phyloP scores from a whole-genome alignment of 2,113 vertebrate genomes.

The Heterocephalus glaber region DNA sequence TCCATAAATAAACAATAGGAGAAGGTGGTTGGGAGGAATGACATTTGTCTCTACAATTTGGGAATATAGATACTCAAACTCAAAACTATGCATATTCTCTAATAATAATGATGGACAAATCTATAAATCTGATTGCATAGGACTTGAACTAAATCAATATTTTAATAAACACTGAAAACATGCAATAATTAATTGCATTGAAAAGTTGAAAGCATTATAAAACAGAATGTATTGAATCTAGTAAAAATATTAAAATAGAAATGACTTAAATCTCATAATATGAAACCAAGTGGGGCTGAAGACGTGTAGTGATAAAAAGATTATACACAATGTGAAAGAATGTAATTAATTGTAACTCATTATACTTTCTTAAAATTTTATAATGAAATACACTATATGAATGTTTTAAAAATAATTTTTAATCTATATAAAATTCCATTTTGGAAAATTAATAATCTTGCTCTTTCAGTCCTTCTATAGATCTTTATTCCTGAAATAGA shows the following conservation, averaged over 20 bases:
- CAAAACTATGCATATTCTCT: not conserved
- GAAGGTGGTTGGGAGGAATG: not conserved
- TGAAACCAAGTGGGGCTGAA: not conserved
- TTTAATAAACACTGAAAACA: not conserved
- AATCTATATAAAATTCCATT: not conserved
- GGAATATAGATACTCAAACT: not conserved
- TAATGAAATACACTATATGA: not conserved
- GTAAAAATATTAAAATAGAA: not conserved
- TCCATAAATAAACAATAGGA: not conserved
- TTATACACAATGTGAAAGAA: not conserved
- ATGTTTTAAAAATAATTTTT: not conserved
- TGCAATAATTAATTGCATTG: not conserved
- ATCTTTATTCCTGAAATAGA: not conserved
- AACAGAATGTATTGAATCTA: not conserved
- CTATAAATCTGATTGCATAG: not conserved
- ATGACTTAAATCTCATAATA: not conserved
- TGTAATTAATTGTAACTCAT: not conserved
- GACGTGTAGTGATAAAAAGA: not conserved
- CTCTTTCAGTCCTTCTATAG: not conserved
- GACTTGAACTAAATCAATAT: not conserved
- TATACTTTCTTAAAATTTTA: not conserved
- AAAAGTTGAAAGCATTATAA: not conserved
- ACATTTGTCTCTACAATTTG: not conserved
- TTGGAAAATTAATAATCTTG: not conserved
- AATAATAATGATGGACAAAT: not conserved